A percentile compares a stretch with the other conserved stretches of the same genome.
phyloP scores from a whole-genome alignment of 2,797 vertebrate genomes.

The Salmo trutta region DNA sequence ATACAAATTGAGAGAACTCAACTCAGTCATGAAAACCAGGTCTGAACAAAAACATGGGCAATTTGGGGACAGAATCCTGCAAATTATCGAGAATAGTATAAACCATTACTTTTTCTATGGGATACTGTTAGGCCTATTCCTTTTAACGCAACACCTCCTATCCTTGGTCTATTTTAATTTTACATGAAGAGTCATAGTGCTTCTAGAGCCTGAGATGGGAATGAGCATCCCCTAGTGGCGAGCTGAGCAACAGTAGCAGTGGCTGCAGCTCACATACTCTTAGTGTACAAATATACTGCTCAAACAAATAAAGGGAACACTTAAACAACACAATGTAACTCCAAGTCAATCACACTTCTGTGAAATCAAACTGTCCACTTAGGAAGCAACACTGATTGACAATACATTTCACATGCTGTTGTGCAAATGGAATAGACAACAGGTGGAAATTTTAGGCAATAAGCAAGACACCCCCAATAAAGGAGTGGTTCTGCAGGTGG shows the following conservation, averaged over 20 bases:
- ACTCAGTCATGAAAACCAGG: neutral
- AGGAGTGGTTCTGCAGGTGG: too few relatives aligned
- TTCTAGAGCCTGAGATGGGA: neutral
- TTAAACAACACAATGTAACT: too few relatives aligned
- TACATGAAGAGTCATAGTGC: neutral
- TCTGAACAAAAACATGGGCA: neutral
- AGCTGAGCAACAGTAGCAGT: neutral
- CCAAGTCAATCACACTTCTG: too few relatives aligned
- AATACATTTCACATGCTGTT: too few relatives aligned
- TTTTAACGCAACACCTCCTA: neutral
- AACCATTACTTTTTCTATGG: neutral
- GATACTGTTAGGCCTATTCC: neutral
- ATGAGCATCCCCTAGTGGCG: neutral
- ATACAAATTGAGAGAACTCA: neutral
- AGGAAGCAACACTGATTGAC: too few relatives aligned
- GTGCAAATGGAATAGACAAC: too few relatives aligned
- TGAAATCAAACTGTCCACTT: too few relatives aligned
- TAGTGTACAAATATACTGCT: too few relatives aligned
- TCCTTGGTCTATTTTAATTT: neutral
- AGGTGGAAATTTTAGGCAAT: too few relatives aligned
- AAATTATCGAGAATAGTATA: neutral
- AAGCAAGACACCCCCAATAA: too few relatives aligned
- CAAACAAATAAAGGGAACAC: too few relatives aligned
- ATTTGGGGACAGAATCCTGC: neutral
- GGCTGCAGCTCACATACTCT: neutral